Base-by-base conservation (phyloP, 2,888 invertebrate species). In the Chorisops tibialis region DNA sequence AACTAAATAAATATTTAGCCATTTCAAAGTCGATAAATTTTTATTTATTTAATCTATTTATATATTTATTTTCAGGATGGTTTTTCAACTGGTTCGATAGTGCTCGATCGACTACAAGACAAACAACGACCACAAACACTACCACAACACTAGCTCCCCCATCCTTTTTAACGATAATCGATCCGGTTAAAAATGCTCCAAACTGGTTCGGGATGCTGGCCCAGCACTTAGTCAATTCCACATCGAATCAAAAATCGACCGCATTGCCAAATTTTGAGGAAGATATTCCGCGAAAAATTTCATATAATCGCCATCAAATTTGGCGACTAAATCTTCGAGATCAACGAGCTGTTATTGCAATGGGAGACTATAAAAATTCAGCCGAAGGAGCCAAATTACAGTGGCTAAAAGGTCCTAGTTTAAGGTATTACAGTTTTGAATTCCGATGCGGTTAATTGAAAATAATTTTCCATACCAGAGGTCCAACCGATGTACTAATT, bases 401-500 rank as follows among this genome's bases (percentile, higher is more conserved):
- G 68, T 86, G 86, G 77, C 83, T 86, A 75, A 82, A 81, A 18
- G 80, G 81, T 3, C 83, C 85, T 1, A 76, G 79, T 49, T 75
- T 79, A 43, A 81, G 78, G 78, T 78, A 59, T n/a, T n/a, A n/a
- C 66, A 30, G n/a, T 41, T 11, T 41, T 5, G n/a, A 41, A 41
- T 16, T 41, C 30, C n/a, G n/a, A n/a, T n/a, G n/a, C n/a, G n/a
- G n/a, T 39, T 16, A 45, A 21, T 30, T 52, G 18, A 22, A n/a
- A n/a, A 2, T 30, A 7, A 30, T 30, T 5, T 30, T 9, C 30
- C 18, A 38, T 38, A 43, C 58, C 61, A 77, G 77, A 63, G 77
- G 83, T 4, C 80, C 86, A 4, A 85, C 86, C 0, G 91, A 92
- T 71, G 79, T 92, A 4, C 81, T 91, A 51, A 84, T 91, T 11